Base-by-base conservation (phyloP, 2,797 vertebrate genomes). In the Pseudocheirus occidentalis region DNA sequence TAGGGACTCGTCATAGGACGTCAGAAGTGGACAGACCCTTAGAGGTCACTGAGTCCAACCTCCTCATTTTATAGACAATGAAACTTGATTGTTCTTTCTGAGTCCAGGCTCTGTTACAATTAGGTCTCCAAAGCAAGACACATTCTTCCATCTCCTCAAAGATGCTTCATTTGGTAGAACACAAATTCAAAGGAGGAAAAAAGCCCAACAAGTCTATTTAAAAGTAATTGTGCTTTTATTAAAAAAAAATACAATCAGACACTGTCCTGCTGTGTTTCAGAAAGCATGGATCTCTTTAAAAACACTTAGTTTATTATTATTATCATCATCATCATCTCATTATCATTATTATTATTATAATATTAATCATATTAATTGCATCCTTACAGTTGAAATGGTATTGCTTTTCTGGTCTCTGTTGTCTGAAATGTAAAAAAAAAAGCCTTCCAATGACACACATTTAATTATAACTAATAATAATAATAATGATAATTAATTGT, bases 151-250 rank as follows among this genome's bases (percentile, higher is more conserved):
- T 92, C 40, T 56, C 14, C 50, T 95, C 97, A 95, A 90, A 93
- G 59, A 92, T 58, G 24, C 21, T 90, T 0, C 57, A 59, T 93
- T 93, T 81, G 90, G 87, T 94, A 90, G 94, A 96, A 97, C 95
- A 96, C 55, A 94, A 95, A 97, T 59, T 96, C 66, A 18, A 95
- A 81, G 27, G 90, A 1, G 28, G 94, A 92, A 57, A 90, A 93
- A 96, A 97, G 96, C 94, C 13, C 92, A 87, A 95, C 91, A 97
- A 93, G 92, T 97, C 92, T 94, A 97, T 96, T 98, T 97, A 97
- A 98, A 98, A 98, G 98, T 98, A 98, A 98, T 98, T 99, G 98
- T 98, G 98, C 98, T 99, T 99, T 99, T 98, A 98, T 99, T 99
- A 97, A 97, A 97, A 97, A 96, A 96, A 97, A 97, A 98, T 98